These are phyloP conservation scores for Lithosia quadra DNA, from an alignment of 2,888 invertebrate species.

Conservation along the genomic window DNA sequence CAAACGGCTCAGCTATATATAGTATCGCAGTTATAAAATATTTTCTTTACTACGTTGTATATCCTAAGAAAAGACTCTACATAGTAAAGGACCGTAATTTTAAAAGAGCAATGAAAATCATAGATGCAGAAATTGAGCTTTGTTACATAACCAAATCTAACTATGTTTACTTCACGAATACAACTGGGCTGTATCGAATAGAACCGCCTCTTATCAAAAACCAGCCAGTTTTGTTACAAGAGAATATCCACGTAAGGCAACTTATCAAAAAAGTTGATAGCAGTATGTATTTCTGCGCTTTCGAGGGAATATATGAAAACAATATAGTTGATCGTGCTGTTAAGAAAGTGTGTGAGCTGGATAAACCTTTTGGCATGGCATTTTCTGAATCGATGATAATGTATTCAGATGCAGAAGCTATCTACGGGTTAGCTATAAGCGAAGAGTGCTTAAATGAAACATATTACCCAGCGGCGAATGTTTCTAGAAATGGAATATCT, in stretches of 20 bases:
- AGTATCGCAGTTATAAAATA: neutral
- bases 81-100: slow-evolving; percentile 1
- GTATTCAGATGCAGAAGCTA: slow-evolving; percentile 9
- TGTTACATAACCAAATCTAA: neutral
- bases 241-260: slow-evolving; percentile 3
- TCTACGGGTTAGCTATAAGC: slow-evolving; percentile 1
- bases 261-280: neutral
- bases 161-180: slow-evolving; percentile 3
- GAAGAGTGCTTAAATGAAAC: slow-evolving; percentile 1
- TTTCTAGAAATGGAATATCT: neutral
- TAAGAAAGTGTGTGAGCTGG: neutral
- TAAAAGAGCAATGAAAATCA: neutral
- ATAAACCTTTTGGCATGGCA: slow-evolving; percentile 11
- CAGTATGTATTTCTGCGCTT: slow-evolving; percentile 3
- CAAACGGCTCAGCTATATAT: slow-evolving; percentile 5
- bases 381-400: slow-evolving; percentile 5
- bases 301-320: slow-evolving; percentile 12
- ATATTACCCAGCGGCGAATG: neutral
- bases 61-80: slow-evolving; percentile 11
- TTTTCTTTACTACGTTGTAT: slow-evolving; percentile 10
- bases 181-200: slow-evolving; percentile 6
- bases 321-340: neutral
- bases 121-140: slow-evolving; percentile 3
- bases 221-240: neutral
- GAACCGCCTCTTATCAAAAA: neutral